These are phyloP conservation scores for Drosophila ironensis DNA, from an alignment of 1,140 invertebrate genomes.

Conservation along the genomic window DNA sequence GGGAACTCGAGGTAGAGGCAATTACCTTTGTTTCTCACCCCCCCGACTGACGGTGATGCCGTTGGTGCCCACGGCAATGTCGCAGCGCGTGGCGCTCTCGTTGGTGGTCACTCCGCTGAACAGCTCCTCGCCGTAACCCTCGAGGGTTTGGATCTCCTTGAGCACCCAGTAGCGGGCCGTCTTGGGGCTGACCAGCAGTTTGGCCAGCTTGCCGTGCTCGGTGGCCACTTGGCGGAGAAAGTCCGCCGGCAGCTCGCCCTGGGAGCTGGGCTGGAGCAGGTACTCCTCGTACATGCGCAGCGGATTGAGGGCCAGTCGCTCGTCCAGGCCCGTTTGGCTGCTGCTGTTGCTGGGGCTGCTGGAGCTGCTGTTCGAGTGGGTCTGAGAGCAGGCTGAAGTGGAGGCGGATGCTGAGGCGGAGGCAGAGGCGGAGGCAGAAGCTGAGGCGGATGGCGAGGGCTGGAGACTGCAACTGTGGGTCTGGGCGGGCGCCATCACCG, in stretches of 20 bases:
- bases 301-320: conserved; percentile 59
- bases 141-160: conserved; percentile 89
- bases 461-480: conserved; percentile 31
- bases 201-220: conserved; percentile 77
- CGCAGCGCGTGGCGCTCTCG: conserved; percentile 67
- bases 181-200: conserved; percentile 62
- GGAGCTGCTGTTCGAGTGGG: conserved; percentile 52
- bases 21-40: conserved; percentile 82
- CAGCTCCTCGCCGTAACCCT: conserved; percentile 90
- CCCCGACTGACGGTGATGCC: conserved; percentile 89
- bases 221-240: conserved; percentile 70
- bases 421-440: conserved; percentile 44
- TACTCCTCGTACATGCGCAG: conserved; percentile 76
- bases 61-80: conserved; percentile 88
- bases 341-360: conserved; percentile 69
- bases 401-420: conserved; percentile 41
- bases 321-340: conserved; percentile 61
- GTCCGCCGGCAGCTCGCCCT: conserved; percentile 53
- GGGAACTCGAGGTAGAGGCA: background rate
- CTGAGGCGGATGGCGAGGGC: conserved; percentile 43
- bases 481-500: background rate
- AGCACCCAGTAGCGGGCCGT: conserved; percentile 91
- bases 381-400: conserved; percentile 40
- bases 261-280: conserved; percentile 43
- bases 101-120: conserved; percentile 87